Evolutionary conservation across 2,888 invertebrate species (phyloP).

Genomic region (Lithophane leautieri): DNA sequence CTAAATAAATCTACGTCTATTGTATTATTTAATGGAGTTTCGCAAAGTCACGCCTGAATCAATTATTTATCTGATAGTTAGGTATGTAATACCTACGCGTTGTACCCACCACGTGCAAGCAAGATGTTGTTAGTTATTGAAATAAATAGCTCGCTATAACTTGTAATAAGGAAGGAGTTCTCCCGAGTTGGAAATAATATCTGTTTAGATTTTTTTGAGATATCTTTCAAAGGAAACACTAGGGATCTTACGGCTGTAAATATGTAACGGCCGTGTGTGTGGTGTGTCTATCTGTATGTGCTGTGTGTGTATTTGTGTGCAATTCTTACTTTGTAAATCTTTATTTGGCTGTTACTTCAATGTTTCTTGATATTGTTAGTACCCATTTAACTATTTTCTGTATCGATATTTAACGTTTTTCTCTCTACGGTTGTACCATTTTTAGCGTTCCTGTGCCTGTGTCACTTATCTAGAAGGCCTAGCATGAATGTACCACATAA

Average conservation of each 20-base stretch:
- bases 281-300: no score
- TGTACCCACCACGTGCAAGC: background rate
- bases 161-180: constrained; percentile 7
- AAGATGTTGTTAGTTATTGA: constrained; percentile 24
- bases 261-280: background rate
- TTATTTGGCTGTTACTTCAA: background rate
- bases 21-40: no score
- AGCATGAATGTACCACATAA: no score
- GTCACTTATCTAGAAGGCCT: no score
- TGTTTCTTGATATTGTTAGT: background rate
- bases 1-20: no score
- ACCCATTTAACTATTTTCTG: no score
- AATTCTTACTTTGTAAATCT: background rate
- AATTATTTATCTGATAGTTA: background rate
- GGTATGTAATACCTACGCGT: background rate
- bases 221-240: background rate
- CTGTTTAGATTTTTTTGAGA: constrained; percentile 1
- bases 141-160: constrained; percentile 29
- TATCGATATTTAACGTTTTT: background rate
- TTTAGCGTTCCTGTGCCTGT: no score
- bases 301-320: no score
- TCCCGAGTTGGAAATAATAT: constrained; percentile 19
- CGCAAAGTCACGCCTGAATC: no score
- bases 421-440: background rate
- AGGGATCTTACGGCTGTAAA: background rate